These are phyloP conservation scores for Molorchus minor DNA, from an alignment of 2,888 invertebrate genomes.

Conservation along the genomic window DNA sequence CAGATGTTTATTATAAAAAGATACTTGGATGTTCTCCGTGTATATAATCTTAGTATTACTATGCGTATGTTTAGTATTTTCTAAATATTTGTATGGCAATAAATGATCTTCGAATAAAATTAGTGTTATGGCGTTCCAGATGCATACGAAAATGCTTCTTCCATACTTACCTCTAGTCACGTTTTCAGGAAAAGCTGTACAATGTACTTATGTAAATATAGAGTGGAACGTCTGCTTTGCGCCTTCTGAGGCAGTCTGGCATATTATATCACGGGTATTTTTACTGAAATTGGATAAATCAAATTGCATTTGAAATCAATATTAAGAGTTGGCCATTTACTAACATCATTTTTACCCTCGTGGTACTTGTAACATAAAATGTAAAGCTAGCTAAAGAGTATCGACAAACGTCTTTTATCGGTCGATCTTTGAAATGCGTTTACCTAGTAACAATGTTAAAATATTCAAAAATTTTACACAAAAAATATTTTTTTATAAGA, in stretches of 20 bases:
- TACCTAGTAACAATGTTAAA: too few species aligned
- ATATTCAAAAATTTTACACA: too few species aligned
- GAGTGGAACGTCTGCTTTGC: slow-evolving; percentile 39
- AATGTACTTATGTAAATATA: slow-evolving; percentile 13
- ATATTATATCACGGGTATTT: too few species aligned
- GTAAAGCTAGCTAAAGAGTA: too few species aligned
- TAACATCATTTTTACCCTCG: neutral
- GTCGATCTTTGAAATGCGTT: too few species aligned
- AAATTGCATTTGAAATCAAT: neutral
- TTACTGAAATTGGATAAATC: neutral
- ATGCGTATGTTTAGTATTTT: slow-evolving; percentile 32
- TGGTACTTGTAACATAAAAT: neutral
- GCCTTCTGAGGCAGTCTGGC: slow-evolving; percentile 22
- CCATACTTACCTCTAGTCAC: slow-evolving; percentile 43
- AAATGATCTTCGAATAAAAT: slow-evolving; percentile 36
- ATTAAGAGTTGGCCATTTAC: neutral
- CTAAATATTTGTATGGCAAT: slow-evolving; percentile 51
- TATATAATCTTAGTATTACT: slow-evolving; percentile 44
- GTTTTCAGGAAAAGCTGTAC: slow-evolving; percentile 31
- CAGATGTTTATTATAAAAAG: slow-evolving; percentile 49
- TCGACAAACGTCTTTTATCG: too few species aligned
- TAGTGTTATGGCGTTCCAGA: slow-evolving; percentile 37
- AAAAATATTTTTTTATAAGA: too few species aligned
- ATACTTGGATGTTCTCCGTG: slow-evolving; percentile 38
- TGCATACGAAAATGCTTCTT: slow-evolving; percentile 41